phyloP scores from a whole-genome alignment of 2,113 vertebrate genomes.

The Platysteira castanea region DNA sequence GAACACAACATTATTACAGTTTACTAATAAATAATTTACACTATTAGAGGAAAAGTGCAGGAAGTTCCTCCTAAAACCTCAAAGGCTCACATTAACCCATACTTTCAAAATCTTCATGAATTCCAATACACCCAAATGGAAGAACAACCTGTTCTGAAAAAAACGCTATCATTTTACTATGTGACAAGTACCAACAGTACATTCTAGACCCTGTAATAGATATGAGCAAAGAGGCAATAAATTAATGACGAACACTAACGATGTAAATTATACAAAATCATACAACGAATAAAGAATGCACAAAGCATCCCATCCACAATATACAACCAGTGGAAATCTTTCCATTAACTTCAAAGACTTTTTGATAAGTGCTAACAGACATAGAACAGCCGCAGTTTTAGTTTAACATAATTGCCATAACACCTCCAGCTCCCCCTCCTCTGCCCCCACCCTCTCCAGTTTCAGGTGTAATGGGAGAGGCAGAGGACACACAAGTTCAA shows the following conservation, averaged over 20 bases:
- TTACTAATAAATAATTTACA: conserved; percentile 24
- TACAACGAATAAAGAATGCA: not conserved
- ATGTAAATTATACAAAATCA: not conserved
- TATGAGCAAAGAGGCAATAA: not conserved
- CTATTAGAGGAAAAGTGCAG: not conserved
- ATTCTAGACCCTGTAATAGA: not conserved
- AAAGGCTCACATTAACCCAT: not conserved
- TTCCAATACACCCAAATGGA: not conserved
- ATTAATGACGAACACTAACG: not conserved
- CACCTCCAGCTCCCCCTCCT: too few relatives aligned
- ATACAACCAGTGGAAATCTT: not conserved
- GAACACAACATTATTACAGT: not conserved
- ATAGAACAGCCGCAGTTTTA: not conserved
- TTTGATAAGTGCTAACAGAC: not conserved
- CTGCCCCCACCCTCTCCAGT: not conserved
- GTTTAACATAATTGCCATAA: not conserved
- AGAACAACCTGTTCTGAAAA: not conserved
- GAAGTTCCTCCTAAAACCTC: not conserved
- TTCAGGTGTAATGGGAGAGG: not conserved
- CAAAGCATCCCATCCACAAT: not conserved
- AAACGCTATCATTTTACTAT: not conserved
- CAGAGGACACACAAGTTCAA: not conserved
- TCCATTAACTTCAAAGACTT: not conserved
- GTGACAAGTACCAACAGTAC: not conserved
- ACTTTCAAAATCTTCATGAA: not conserved